Conservation (phyloP, 2,113 vertebrate species). For the Catharus fuscescens region DNA sequence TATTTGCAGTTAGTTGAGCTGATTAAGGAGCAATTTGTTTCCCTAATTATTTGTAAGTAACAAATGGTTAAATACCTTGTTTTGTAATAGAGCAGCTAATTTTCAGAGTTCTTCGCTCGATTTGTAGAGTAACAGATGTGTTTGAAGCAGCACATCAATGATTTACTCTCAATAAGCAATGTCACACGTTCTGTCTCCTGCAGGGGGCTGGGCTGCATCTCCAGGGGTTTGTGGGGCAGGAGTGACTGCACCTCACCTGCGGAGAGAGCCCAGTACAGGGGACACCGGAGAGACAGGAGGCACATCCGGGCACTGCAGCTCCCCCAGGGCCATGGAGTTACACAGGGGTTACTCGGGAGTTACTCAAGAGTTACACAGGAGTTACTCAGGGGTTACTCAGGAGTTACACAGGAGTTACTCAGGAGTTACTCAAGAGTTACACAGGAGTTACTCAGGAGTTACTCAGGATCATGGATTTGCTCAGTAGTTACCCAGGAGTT, state of each 20-base stretch:
- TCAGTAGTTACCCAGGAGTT: no score
- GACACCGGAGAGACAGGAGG: neutral
- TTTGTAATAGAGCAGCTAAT: conserved; percentile 1
- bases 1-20: neutral
- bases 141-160: neutral
- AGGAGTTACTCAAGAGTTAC: no score
- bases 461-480: no score
- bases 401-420: no score
- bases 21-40: conserved; percentile 29
- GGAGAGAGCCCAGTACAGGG: neutral
- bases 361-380: no score
- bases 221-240: neutral
- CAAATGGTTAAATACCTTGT: neutral
- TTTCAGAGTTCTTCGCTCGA: neutral
- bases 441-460: no score
- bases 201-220: neutral
- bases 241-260: rapidly evolving
- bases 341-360: no score
- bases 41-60: conserved; percentile 30
- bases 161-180: neutral
- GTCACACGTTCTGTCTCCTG: rapidly evolving
- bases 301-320: rapidly evolving
- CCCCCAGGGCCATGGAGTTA: neutral
- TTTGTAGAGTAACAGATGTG: neutral
- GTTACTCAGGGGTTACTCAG: no score